phyloP scores from a whole-genome alignment of 2,113 vertebrate genomes.

The Neodon shergylaensis region DNA sequence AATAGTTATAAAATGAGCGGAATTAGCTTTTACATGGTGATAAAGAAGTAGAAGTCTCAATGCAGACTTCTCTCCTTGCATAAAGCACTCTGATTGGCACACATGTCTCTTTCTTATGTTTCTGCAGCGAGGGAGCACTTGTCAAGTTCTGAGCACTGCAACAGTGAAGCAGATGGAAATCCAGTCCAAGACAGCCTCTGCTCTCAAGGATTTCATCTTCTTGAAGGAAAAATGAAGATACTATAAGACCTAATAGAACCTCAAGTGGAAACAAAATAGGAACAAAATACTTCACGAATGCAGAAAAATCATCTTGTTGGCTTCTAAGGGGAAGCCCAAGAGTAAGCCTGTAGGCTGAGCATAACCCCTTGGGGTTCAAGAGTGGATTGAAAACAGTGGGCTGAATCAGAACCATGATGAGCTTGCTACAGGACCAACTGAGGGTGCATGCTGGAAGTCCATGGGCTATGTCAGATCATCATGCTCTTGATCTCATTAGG shows the following conservation, averaged over 20 bases:
- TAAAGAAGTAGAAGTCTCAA: neutral
- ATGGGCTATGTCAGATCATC: fast-evolving
- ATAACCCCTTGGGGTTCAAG: fast-evolving
- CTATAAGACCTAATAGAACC: neutral
- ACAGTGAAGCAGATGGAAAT: neutral
- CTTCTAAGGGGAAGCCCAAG: neutral
- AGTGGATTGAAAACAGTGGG: no score
- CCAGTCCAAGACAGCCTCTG: neutral
- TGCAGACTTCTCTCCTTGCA: neutral
- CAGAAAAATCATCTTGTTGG: neutral
- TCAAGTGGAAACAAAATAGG: neutral
- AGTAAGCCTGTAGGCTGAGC: neutral
- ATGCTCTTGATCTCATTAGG: neutral
- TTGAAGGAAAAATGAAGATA: neutral
- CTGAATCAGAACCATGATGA: fast-evolving
- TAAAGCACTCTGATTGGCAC: neutral
- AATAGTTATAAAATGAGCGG: neutral
- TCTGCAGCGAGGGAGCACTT: neutral
- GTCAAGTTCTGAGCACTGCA: neutral
- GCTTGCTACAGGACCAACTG: fast-evolving
- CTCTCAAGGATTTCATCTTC: neutral
- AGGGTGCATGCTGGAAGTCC: neutral
- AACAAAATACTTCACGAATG: neutral
- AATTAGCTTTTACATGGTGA: neutral
- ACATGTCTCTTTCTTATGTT: neutral